Evolutionary conservation across 2,888 invertebrate species (phyloP), one percentile per base, ranked within the genome.

Genomic region (Pollenia angustigena): DNA sequence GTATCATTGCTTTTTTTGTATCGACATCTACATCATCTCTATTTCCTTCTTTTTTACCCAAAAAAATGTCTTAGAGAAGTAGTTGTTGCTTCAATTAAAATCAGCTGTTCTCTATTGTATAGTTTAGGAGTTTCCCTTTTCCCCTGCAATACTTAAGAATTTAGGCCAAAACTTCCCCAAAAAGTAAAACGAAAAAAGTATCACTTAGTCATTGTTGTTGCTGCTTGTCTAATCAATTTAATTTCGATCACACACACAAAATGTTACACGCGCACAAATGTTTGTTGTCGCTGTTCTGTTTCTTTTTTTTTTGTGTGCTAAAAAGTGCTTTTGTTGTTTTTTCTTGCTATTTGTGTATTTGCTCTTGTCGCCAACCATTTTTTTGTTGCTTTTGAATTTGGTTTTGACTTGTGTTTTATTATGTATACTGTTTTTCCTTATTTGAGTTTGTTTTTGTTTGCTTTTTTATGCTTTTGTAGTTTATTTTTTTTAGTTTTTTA

Each of bases 181-280:
- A 80, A 80, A 68, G 7, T 80, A 52, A 48, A 48, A 68, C 14
- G 8, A 40, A 10, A 68, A 50, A 48, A 50, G n/a, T 81, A 11
- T 23, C 12, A 58, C 81, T 42, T 7, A 12, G 6, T 44, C 14
- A 16, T 50, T 52, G 52, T 32, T 52, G 2, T 62, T 78, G 68
- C 18, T 74, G 40, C 58, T 75, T 68, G 58, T 66, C 71, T 84
- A 75, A 78, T 78, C 71, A 83, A 84, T 84, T 79, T 79, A 40
- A 72, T 68, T 79, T 54, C 18, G 54, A 78, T 75, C 75, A 42
- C 18, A 79, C 60, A 54, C 60, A 81, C 54, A 48, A 11, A 48
- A 76, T 64, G 75, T 42, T 69, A 68, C 75, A 83, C 58, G 78
- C 78, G 64, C 42, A 66, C 40, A 56, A 71, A 64, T 72, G 64